Evolutionary conservation across 1,140 invertebrate species (phyloP).

Genomic region (Caenorhabditis inopinata): DNA sequence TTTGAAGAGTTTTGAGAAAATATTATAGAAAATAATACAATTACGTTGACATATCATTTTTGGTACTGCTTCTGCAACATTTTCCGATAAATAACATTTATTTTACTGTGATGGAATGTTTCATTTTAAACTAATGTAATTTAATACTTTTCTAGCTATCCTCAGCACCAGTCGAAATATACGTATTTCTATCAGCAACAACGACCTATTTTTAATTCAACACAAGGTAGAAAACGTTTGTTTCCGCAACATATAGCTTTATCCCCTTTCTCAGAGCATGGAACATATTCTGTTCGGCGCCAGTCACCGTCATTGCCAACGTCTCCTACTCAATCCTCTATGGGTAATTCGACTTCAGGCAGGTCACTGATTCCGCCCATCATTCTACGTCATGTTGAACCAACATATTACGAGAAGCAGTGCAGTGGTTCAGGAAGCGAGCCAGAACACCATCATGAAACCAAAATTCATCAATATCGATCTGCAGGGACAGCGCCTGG

Average conservation of each 20-base stretch:
- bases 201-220: not conserved
- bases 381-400: not conserved
- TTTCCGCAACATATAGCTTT: not conserved
- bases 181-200: not conserved
- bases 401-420: not conserved
- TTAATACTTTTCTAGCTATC: not conserved
- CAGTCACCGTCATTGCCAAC: not conserved
- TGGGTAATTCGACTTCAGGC: not conserved
- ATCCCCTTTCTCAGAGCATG: not conserved
- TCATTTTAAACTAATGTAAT: too few species aligned
- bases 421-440: not conserved
- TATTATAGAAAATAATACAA: too few species aligned
- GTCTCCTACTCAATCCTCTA: not conserved
- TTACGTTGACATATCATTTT: too few species aligned
- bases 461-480: not conserved
- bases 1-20: too few species aligned
- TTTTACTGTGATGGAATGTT: too few species aligned
- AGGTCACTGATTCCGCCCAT: not conserved
- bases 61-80: too few species aligned
- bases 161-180: not conserved
- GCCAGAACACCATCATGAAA: not conserved
- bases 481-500: not conserved
- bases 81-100: too few species aligned
- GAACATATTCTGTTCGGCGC: not conserved
- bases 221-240: not conserved